Evolutionary conservation across 2,888 invertebrate genomes (phyloP).

Genomic region (Polydrusus cervinus): DNA sequence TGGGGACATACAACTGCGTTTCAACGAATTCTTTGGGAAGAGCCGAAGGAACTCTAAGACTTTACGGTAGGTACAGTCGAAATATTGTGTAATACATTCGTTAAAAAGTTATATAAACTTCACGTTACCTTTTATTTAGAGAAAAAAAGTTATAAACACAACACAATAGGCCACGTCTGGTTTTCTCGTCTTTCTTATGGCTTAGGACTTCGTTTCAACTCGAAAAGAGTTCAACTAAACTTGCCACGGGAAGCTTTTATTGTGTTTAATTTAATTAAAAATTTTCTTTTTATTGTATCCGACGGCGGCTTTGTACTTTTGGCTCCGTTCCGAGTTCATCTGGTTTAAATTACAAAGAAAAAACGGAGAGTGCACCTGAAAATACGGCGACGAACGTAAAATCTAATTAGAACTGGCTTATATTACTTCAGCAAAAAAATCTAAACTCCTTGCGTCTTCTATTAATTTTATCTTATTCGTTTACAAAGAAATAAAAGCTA

Average conservation of each 20-base stretch:
- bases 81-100: too few species aligned
- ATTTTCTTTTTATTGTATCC: constrained; percentile 39
- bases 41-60: constrained; percentile 83
- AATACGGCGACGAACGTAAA: constrained; percentile 27
- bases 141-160: constrained; percentile 4
- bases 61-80: constrained; percentile 81
- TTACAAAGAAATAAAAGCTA: too few species aligned
- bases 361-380: constrained; percentile 25
- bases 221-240: constrained; percentile 23
- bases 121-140: not conserved
- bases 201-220: constrained; percentile 17
- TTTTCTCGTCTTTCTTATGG: not conserved
- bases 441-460: not conserved
- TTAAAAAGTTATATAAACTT: constrained; percentile 2
- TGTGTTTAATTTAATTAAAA: constrained; percentile 46
- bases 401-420: constrained; percentile 32
- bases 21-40: constrained; percentile 86
- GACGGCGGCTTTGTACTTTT: constrained; percentile 21
- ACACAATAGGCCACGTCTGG: not conserved
- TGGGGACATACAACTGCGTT: constrained; percentile 80
- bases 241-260: constrained; percentile 36
- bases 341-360: constrained; percentile 34
- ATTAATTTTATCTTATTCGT: too few species aligned
- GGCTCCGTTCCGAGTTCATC: constrained; percentile 38
- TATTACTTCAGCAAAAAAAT: not conserved